phyloP scores from a whole-genome alignment of 2,888 invertebrate genomes.

The Deroplatys truncata region DNA sequence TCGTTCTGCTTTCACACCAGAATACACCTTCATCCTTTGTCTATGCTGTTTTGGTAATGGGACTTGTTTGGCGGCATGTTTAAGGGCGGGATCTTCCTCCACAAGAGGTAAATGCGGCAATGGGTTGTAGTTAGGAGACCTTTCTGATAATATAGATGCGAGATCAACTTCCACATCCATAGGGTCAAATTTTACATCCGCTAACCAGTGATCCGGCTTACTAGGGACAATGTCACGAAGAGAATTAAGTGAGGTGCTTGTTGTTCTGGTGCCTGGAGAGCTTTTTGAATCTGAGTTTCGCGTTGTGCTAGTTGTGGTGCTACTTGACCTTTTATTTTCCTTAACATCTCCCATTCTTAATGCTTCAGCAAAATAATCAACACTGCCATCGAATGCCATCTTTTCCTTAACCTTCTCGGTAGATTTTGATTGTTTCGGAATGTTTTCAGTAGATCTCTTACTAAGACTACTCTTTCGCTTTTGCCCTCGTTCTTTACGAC shows the following conservation, averaged over 20 bases:
- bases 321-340: neutral
- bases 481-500: neutral
- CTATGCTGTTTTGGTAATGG: too few species aligned
- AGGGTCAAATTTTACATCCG: conserved; percentile 60
- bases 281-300: neutral
- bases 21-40: conserved; percentile 72
- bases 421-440: neutral
- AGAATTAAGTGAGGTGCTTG: too few species aligned
- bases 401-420: conserved; percentile 35
- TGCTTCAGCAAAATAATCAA: conserved; percentile 72
- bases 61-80: conserved; percentile 37
- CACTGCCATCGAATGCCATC: conserved; percentile 55
- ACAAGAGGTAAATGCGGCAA: conserved; percentile 43
- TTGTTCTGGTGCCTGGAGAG: neutral
- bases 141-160: conserved; percentile 57
- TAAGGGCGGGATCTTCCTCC: conserved; percentile 29
- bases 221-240: too few species aligned
- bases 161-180: conserved; percentile 48
- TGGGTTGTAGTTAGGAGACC: conserved; percentile 79
- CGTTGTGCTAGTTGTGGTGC: neutral
- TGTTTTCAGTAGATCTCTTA: neutral
- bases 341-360: conserved; percentile 66
- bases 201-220: conserved; percentile 51
- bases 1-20: conserved; percentile 63
- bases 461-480: neutral